phyloP scores from a whole-genome alignment of 2,797 vertebrate genomes.

The Intellagama lesueurii region DNA sequence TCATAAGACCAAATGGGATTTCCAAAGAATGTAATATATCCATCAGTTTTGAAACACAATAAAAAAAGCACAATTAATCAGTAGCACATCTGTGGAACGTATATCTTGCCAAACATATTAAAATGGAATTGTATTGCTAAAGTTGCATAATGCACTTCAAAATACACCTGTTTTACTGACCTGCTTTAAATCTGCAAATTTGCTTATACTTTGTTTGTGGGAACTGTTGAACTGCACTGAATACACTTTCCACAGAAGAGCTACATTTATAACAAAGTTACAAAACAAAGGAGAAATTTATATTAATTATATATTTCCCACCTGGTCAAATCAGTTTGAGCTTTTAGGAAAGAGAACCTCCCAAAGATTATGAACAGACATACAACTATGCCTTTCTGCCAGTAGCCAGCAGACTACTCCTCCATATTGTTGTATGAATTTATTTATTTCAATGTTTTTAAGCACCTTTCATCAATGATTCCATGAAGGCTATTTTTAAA shows the following conservation, averaged over 20 bases:
- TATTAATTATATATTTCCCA: background rate
- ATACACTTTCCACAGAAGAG: background rate
- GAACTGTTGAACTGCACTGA: background rate
- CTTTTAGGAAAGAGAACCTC: background rate
- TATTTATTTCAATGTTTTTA: too few species aligned
- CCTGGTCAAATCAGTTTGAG: background rate
- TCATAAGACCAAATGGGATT: background rate
- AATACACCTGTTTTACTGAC: background rate
- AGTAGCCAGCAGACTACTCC: background rate
- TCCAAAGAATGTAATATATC: background rate
- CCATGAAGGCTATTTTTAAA: too few species aligned
- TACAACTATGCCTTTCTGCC: background rate
- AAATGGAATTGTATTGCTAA: background rate
- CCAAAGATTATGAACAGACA: background rate
- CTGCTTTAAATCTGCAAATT: conserved; percentile 1
- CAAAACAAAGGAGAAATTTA: background rate
- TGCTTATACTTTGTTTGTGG: background rate
- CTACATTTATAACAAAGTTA: background rate
- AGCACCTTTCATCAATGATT: too few species aligned
- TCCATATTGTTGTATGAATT: too few species aligned
- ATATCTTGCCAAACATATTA: background rate
- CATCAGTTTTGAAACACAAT: background rate
- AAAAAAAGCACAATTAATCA: background rate
- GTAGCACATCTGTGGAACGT: background rate
- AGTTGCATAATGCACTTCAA: background rate